phyloP scores from a whole-genome alignment of 2,113 vertebrate species.

The Felis catus region F.catus_Fca126_mat1.0 CM031413.1:44403001-44403500 shows the following conservation, averaged over 20 bases:
- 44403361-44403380: conserved; percentile 75
- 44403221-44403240: not conserved
- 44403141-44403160: not conserved
- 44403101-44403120: not conserved
- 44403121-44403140: not conserved
- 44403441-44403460: conserved; percentile 86
- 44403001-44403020: not conserved
- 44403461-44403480: conserved; percentile 88
- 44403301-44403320: conserved; percentile 64
- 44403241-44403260: not conserved
- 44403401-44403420: conserved; percentile 87
- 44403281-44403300: conserved; percentile 74
- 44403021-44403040: not conserved
- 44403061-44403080: not conserved
- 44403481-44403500: conserved; percentile 87
- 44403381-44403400: conserved; percentile 87
- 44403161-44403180: rapidly evolving
- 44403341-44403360: conserved; percentile 83
- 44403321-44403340: conserved; percentile 71
- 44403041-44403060: not conserved
- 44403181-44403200: rapidly evolving
- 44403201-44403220: not conserved
- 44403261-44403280: not conserved
- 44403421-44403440: conserved; percentile 85
- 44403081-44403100: not conserved